Conservation (phyloP, 2,888 invertebrate genomes). For the Cheilosia vernalis region DNA sequence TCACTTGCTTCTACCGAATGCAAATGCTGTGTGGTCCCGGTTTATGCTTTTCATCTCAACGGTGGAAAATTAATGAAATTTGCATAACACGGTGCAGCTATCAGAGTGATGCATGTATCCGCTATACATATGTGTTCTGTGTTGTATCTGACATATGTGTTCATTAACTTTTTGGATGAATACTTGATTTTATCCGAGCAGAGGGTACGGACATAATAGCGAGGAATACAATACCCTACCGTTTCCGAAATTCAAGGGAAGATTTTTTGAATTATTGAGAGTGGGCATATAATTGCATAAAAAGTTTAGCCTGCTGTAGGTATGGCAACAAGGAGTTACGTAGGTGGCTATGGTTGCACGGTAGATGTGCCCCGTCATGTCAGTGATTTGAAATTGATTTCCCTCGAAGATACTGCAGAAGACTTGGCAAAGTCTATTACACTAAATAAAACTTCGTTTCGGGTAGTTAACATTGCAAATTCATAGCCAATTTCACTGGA, state of each 20-base stretch:
- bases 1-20: conserved; percentile 13
- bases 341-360: too few relatives aligned
- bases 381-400: too few relatives aligned
- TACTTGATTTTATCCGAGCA: not conserved
- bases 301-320: not conserved
- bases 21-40: conserved; percentile 8
- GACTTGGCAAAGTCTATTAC: too few relatives aligned
- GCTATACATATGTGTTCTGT: not conserved
- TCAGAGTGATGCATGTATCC: conserved; percentile 25
- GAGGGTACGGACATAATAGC: not conserved
- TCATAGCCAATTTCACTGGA: too few relatives aligned
- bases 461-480: too few relatives aligned
- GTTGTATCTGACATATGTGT: conserved; percentile 10
- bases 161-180: conserved; percentile 14
- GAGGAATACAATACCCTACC: not conserved
- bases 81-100: conserved; percentile 59
- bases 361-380: too few relatives aligned
- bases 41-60: conserved; percentile 41
- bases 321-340: too few relatives aligned
- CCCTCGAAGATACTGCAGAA: too few relatives aligned
- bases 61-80: conserved; percentile 58
- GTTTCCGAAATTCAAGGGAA: not conserved
- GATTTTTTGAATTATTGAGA: not conserved
- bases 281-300: not conserved
- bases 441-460: too few relatives aligned